These are phyloP conservation scores for Astropecten irregularis DNA, from an alignment of 53 echinoderm and acorn worm species.

Conservation along the genomic window DNA sequence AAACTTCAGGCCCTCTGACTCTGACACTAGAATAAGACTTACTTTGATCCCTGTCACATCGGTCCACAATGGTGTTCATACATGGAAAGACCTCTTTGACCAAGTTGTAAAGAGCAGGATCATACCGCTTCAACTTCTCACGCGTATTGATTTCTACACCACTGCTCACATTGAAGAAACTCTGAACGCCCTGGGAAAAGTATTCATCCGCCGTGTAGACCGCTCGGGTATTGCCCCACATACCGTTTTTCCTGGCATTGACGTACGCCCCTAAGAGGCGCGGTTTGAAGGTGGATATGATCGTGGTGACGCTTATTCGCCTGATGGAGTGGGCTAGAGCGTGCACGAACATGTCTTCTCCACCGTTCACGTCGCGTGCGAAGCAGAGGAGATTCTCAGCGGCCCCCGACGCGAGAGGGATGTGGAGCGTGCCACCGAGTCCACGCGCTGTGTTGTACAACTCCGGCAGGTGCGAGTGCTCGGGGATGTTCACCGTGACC, in stretches of 20 bases:
- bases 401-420: conserved; percentile 82
- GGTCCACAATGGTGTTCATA: conserved; percentile 57
- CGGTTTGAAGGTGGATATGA: conserved; percentile 43
- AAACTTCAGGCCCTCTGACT: no score
- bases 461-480: conserved; percentile 67
- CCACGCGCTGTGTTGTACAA: conserved; percentile 58
- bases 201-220: conserved; percentile 55
- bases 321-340: conserved; percentile 74
- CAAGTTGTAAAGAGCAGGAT: conserved; percentile 57
- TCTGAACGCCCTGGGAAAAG: conserved; percentile 58
- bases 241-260: conserved; percentile 57
- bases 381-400: conserved; percentile 91
- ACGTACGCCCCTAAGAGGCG: conserved; percentile 71
- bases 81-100: conserved; percentile 68
- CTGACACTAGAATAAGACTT: background rate
- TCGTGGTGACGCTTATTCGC: conserved; percentile 48
- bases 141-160: conserved; percentile 53
- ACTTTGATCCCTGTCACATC: conserved; percentile 68
- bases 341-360: conserved; percentile 78
- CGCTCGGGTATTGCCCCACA: conserved; percentile 62
- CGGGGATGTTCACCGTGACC: conserved; percentile 65
- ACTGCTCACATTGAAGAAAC: conserved; percentile 56
- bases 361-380: conserved; percentile 53
- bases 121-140: conserved; percentile 54
- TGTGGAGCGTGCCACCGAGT: conserved; percentile 83